Evolutionary conservation across 1,140 invertebrate species (phyloP), one percentile per base, ranked within the genome.

Genomic region (Sarcophaga peregrina): DNA sequence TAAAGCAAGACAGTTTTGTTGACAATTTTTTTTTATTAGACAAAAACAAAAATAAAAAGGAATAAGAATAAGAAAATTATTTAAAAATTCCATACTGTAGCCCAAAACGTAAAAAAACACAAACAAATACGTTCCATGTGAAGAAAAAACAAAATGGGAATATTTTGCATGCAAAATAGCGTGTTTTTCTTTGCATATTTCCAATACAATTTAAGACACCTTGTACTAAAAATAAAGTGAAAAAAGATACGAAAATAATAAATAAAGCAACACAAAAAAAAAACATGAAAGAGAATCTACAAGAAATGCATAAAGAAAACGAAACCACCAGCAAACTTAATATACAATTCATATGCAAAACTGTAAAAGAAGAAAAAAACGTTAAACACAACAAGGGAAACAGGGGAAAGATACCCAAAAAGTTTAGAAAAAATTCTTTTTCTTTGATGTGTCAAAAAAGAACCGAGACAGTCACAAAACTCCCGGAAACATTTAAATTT

Each of bases 281-380:
- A 1, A 15, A 20, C 5, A 37, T 2, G 20, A 68, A 68, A 58
- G 15, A 11, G 15, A 58, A 13, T 58, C 13, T 58, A 58, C 13
- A 58, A 58, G 54, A 58, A 68, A 68, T 68, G 62, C 62, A 68
- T 68, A 68, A 68, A 68, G 17, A 37, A 37, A 37, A 37, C 25
- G 1, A 1, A 68, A 68, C 62, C 8, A 68, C 17, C 17, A 20
- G n/a, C 17, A 58, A 68, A 68, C 62, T 68, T 68, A 68, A 68
- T 68, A 68, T 68, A 68, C 62, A 68, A 68, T 68, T 68, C 62
- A 68, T 68, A 68, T 68, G 62, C 62, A 68, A 20, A 68, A 20
- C n/a, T 68, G 4, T 37, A 4, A 37, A n/a, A n/a, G n/a, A n/a
- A n/a, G n/a, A n/a, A n/a, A n/a, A 37, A 37, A 37, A 37, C 25